Evolutionary conservation across 1,140 invertebrate species (phyloP).

Genomic region (Zaprionus taronus): DNA sequence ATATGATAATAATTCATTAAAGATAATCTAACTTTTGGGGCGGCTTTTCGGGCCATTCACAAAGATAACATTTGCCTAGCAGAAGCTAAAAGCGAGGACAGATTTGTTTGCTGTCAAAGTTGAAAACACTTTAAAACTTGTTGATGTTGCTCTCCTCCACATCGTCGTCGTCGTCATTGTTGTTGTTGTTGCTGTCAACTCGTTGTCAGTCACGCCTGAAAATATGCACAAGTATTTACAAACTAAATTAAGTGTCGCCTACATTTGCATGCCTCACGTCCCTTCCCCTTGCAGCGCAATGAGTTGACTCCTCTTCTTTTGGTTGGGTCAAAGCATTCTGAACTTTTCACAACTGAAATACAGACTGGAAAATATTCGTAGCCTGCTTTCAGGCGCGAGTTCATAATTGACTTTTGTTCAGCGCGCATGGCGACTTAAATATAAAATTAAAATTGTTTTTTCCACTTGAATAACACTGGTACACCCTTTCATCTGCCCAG

Average conservation of each 20-base stretch:
- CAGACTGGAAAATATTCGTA: constrained; percentile 8
- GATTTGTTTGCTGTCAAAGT: constrained; percentile 39
- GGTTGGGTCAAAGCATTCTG: background rate
- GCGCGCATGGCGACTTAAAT: constrained; percentile 10
- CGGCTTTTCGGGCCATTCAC: background rate
- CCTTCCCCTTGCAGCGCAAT: constrained; percentile 19
- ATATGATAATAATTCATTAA: constrained; percentile 1
- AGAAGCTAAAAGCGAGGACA: background rate
- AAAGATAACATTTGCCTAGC: constrained; percentile 16
- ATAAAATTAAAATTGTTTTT: constrained; percentile 61
- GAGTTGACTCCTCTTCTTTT: constrained; percentile 17
- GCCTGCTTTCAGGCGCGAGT: constrained; percentile 14
- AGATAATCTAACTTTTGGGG: background rate
- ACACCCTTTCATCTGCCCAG: constrained; percentile 21
- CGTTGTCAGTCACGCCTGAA: constrained; percentile 49
- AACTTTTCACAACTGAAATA: constrained; percentile 28
- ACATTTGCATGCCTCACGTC: constrained; percentile 59
- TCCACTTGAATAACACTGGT: constrained; percentile 24
- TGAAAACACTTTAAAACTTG: constrained; percentile 45
- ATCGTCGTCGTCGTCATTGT: too few species aligned
- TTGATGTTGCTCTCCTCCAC: constrained; percentile 30
- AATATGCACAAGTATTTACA: constrained; percentile 73
- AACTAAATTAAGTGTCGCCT: constrained; percentile 74
- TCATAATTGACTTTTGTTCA: constrained; percentile 39
- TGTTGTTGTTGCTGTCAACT: constrained; percentile 53